These are phyloP conservation scores for Oplegnathus fasciatus DNA, from an alignment of 2,113 vertebrate genomes.

Conservation along the genomic window DNA sequence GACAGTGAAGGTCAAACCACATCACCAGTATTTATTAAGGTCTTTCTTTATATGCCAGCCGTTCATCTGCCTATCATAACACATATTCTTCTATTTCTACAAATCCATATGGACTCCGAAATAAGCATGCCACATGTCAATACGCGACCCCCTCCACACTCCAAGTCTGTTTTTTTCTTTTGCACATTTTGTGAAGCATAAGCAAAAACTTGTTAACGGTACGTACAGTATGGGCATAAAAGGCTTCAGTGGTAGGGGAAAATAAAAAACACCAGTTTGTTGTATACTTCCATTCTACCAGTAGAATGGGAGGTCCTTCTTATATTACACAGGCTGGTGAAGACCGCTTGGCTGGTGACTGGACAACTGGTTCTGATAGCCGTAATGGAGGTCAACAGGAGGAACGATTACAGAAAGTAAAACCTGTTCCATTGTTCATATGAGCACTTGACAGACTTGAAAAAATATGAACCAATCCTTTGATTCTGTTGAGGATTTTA, in stretches of 20 bases:
- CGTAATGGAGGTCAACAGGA: not conserved
- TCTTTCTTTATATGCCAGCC: not conserved
- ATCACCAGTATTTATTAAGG: not conserved
- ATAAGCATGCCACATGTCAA: not conserved
- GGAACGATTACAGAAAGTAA: not conserved
- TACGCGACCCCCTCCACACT: not conserved
- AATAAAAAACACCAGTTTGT: not conserved
- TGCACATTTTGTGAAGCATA: not conserved
- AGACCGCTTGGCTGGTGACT: slow-evolving; percentile 3
- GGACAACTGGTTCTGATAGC: not conserved
- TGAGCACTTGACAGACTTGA: not conserved
- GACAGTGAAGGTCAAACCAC: slow-evolving; percentile 9
- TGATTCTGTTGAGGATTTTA: not conserved
- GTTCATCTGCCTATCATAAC: not conserved
- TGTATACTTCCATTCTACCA: not conserved
- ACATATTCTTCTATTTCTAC: slow-evolving; percentile 6
- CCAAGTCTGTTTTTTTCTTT: not conserved
- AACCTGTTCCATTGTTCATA: not conserved
- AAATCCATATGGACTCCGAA: not conserved
- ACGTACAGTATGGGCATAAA: not conserved
- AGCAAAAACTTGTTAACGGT: not conserved
- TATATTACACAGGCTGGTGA: not conserved
- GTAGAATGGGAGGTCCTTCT: not conserved
- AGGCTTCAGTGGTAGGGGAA: not conserved
- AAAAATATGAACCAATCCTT: not conserved